Conservation (phyloP, 2,888 invertebrate species). For the Formica aserva region DNA sequence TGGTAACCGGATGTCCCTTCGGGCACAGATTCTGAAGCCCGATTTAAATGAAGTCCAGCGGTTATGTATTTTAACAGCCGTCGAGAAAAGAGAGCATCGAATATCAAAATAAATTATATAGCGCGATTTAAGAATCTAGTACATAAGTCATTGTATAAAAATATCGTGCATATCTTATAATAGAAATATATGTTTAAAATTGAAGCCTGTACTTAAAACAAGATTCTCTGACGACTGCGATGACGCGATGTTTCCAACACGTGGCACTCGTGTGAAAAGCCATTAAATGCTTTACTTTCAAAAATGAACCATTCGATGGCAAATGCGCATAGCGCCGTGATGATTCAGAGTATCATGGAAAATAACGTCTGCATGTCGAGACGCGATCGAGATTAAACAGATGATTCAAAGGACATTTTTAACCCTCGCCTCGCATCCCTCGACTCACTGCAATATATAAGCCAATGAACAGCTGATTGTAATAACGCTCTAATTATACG, state of each 20-base stretch:
- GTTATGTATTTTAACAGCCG: background rate
- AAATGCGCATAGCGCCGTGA: background rate
- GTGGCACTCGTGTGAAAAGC: background rate
- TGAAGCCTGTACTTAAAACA: background rate
- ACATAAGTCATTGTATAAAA: background rate
- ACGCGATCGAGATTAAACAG: conserved; percentile 15
- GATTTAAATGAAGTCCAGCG: conserved; percentile 16
- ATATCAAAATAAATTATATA: background rate
- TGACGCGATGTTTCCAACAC: background rate
- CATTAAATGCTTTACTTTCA: conserved; percentile 16
- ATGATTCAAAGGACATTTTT: conserved; percentile 21
- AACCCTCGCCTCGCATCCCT: background rate
- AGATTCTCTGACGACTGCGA: background rate
- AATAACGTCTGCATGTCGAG: conserved; percentile 19
- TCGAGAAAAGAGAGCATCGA: background rate
- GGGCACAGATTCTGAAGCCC: conserved; percentile 1
- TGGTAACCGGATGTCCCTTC: conserved; percentile 28
- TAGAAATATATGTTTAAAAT: conserved; percentile 21
- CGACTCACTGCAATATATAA: background rate
- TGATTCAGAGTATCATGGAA: conserved; percentile 36
- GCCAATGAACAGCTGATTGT: background rate
- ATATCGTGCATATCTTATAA: conserved; percentile 7
- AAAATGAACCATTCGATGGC: background rate
- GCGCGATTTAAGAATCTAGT: background rate
- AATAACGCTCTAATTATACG: conserved; percentile 28